These are phyloP conservation scores for Pinctada fucata DNA, from an alignment of 2,888 invertebrate species.

Conservation along the genomic window DNA sequence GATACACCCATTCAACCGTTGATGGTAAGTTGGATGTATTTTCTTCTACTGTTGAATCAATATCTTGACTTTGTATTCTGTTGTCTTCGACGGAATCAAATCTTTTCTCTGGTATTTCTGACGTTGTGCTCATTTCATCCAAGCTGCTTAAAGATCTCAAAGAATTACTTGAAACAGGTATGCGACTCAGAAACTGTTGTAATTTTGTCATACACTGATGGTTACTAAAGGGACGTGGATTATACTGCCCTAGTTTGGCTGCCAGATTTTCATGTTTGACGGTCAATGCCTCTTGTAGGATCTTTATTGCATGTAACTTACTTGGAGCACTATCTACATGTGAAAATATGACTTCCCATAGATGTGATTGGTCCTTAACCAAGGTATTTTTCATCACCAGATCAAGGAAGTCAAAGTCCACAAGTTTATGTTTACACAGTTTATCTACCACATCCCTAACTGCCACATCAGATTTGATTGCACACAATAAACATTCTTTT, in stretches of 20 bases:
- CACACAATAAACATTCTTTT: conserved; percentile 22
- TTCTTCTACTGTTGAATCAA: neutral
- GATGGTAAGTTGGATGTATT: neutral
- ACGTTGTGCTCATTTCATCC: conserved; percentile 33
- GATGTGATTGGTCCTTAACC: conserved; percentile 1
- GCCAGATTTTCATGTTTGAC: conserved; percentile 30
- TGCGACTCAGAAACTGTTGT: neutral
- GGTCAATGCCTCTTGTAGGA: conserved; percentile 25
- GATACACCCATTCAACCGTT: neutral
- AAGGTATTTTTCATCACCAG: neutral
- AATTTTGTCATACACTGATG: neutral
- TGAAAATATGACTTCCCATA: conserved; percentile 30
- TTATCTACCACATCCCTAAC: conserved; percentile 32
- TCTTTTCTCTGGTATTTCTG: neutral
- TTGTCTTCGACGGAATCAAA: neutral
- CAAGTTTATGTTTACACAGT: conserved; percentile 20
- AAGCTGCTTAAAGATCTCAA: conserved; percentile 16
- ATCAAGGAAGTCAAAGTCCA: conserved; percentile 25
- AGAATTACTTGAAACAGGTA: neutral
- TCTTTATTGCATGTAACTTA: conserved; percentile 5
- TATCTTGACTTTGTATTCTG: neutral
- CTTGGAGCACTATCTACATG: conserved; percentile 13
- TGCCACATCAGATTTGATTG: conserved; percentile 27
- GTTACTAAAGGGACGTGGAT: conserved; percentile 11
- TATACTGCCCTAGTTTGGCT: conserved; percentile 10